phyloP scores from a whole-genome alignment of 2,113 vertebrate species.

The Channa argus region DNA sequence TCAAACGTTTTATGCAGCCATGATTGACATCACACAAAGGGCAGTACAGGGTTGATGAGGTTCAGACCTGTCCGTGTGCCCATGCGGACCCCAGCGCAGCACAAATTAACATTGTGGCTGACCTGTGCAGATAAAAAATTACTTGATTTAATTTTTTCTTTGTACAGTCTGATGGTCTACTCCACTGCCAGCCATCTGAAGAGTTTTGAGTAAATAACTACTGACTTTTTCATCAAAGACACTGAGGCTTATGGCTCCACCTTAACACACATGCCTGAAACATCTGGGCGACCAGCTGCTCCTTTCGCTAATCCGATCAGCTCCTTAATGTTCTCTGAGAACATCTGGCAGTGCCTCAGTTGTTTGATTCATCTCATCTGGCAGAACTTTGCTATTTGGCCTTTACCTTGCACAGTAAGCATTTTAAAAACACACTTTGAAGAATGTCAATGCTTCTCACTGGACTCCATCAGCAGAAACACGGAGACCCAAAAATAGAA shows the following conservation, averaged over 20 bases:
- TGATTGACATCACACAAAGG: too few relatives aligned
- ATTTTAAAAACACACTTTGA: conserved; percentile 36
- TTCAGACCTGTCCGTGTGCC: too few relatives aligned
- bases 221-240: conserved; percentile 78
- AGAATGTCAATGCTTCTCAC: conserved; percentile 23
- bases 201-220: conserved; percentile 74
- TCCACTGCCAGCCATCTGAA: conserved; percentile 52
- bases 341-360: conserved; percentile 67
- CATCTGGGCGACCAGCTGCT: conserved; percentile 76
- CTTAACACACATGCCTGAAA: conserved; percentile 62
- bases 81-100: too few relatives aligned
- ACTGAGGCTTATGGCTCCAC: conserved; percentile 58
- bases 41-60: too few relatives aligned
- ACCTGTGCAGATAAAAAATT: conserved; percentile 32
- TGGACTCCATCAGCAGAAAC: conserved; percentile 28
- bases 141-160: conserved; percentile 36
- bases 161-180: conserved; percentile 35
- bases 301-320: conserved; percentile 64
- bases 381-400: conserved; percentile 52
- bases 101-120: too few relatives aligned
- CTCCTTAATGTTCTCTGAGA: conserved; percentile 63
- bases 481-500: background rate
- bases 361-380: conserved; percentile 72
- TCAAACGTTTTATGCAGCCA: too few relatives aligned
- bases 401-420: conserved; percentile 58